A percentile compares a stretch with the other conserved stretches of the same genome.
Conservation (phyloP, 2,113 vertebrate species). For the Platysternon megacephalum region DNA sequence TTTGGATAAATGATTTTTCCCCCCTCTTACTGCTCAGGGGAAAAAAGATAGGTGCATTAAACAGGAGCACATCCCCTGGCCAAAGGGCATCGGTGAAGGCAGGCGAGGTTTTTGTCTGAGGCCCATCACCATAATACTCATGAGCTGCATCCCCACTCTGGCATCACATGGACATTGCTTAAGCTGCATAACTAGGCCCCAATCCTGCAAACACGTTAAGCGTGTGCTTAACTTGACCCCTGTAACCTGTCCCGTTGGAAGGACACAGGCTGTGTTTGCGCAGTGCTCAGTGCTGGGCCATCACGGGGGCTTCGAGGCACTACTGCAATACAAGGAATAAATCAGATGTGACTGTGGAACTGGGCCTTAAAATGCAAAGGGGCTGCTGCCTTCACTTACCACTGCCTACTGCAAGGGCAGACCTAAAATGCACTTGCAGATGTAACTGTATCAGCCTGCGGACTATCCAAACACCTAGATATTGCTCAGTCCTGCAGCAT, state of each 20-base stretch:
- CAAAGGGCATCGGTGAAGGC: background rate
- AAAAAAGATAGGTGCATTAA: fast-evolving
- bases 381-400: background rate
- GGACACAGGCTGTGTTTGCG: background rate
- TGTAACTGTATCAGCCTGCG: background rate
- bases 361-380: background rate
- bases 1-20: background rate
- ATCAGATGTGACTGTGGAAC: background rate
- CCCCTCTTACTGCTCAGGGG: fast-evolving
- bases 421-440: fast-evolving
- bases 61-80: no score
- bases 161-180: background rate
- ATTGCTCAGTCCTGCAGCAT: fast-evolving
- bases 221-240: background rate
- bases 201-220: fast-evolving
- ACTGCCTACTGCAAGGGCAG: fast-evolving
- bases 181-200: fast-evolving
- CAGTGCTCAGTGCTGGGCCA: no score
- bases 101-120: background rate
- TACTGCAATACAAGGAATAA: background rate
- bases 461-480: fast-evolving
- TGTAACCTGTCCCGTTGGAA: background rate
- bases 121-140: background rate
- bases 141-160: background rate
- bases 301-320: background rate